Evolutionary conservation across 2,797 vertebrate species (phyloP), one percentile per base, ranked within the genome.

Genomic region (Podarcis lilfordi): DNA sequence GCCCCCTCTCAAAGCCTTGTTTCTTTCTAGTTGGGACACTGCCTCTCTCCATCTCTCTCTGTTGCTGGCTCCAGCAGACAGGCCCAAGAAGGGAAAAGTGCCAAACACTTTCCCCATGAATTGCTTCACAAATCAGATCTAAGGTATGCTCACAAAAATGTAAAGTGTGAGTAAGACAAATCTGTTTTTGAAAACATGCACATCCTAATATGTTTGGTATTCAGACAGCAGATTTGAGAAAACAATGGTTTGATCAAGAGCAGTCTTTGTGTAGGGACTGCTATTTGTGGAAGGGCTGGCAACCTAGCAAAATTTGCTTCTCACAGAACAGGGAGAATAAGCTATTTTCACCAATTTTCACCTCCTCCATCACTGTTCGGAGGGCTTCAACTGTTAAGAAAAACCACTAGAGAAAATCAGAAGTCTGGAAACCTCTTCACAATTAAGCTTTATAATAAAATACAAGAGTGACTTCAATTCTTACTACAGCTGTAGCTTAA

Each of bases 371-470:
- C 43, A 50, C 43, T 78, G 11, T 45, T 45, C 2, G 6, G 25
- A 78, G 25, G 25, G 6, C 17, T 55, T 25, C 43, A 45, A 78
- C 76, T 11, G 11, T 45, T 32, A 76, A 43, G 19, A 19, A 40
- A 40, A 43, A 40, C 21, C 7, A 64, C 21, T 4, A 32, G 11
- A 32, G 71, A 72, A 72, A 13, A 72, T 17, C 32, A 32, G 71
- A 72, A 72, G 32, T 72, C n/a, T 72, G 29, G 19, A 43, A 90
- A 90, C 32, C 13, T 8, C 11, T 83, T 68, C 82, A 94, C 91
- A 96, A 93, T 86, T 82, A 87, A 61, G 86, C 87, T 88, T 88
- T 92, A 86, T 91, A 91, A 78, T 68, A 74, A 55, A 92, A 90
- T 92, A 93, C 88, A 92, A 89, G 78, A 11, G 29, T 75, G 88